These are phyloP conservation scores for Drosophila mettleri DNA, from an alignment of 2,888 invertebrate genomes.

Conservation along the genomic window DNA sequence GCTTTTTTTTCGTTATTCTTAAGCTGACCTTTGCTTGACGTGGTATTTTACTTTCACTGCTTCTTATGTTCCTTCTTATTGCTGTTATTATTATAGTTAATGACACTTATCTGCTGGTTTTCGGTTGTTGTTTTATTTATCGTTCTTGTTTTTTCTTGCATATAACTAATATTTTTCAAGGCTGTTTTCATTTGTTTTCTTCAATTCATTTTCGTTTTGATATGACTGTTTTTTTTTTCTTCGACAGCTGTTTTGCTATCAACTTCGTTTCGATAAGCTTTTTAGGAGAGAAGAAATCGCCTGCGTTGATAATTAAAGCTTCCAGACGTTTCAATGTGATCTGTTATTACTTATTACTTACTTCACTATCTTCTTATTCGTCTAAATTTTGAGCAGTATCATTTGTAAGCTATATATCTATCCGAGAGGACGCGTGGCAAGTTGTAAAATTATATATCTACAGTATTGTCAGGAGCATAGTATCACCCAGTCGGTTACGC, in stretches of 20 bases:
- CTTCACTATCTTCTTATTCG: too few species aligned
- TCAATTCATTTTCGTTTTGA: conserved; percentile 28
- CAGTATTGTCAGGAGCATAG: too few species aligned
- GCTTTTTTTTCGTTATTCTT: background rate
- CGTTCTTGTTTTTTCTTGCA: conserved; percentile 16
- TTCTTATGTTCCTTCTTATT: conserved; percentile 34
- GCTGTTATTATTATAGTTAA: conserved; percentile 54
- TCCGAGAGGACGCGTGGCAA: too few species aligned
- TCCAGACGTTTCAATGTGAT: conserved; percentile 17
- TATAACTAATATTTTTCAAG: conserved; percentile 50
- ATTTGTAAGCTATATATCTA: too few species aligned
- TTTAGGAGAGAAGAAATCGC: background rate
- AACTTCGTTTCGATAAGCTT: conserved; percentile 32
- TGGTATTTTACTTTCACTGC: conserved; percentile 5
- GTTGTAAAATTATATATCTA: too few species aligned
- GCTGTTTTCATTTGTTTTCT: conserved; percentile 39
- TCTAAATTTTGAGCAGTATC: too few species aligned
- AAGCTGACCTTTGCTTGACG: conserved; percentile 28
- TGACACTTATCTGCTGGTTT: conserved; percentile 27
- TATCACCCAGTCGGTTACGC: too few species aligned
- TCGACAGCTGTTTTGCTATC: conserved; percentile 62
- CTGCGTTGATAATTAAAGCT: conserved; percentile 13
- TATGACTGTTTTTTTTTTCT: conserved; percentile 33
- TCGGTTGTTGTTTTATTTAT: conserved; percentile 14
- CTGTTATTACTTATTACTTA: conserved; percentile 4